Conservation (phyloP, 2,113 vertebrate species). For the Azemiops feae region DNA sequence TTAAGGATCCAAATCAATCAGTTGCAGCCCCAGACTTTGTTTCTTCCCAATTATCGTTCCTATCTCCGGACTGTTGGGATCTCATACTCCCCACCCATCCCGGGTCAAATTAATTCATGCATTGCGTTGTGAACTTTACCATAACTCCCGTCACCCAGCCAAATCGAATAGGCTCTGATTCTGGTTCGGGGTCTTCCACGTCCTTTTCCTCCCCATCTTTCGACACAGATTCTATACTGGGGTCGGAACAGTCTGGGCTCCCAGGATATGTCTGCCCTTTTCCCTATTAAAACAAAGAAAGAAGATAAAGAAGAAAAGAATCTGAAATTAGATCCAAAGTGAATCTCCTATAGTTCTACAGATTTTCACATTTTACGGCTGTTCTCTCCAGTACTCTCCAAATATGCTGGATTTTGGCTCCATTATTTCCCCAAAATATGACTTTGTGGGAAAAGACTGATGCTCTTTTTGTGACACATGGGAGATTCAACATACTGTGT, state of each 20-base stretch:
- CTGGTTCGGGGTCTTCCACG: background rate
- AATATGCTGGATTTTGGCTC: background rate
- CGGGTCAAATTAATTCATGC: background rate
- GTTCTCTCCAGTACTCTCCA: background rate
- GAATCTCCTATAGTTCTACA: background rate
- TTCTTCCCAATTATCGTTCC: background rate
- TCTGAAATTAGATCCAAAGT: background rate
- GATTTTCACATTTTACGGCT: background rate
- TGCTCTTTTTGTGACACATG: background rate
- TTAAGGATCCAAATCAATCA: background rate
- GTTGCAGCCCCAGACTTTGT: background rate
- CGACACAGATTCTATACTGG: background rate
- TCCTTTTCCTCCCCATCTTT: constrained; percentile 9
- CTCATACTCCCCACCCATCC: background rate
- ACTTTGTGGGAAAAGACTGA: too few species aligned
- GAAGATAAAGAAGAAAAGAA: background rate
- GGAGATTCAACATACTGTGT: background rate
- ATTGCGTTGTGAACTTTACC: constrained; percentile 44
- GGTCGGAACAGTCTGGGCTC: background rate
- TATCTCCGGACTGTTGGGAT: too few species aligned
- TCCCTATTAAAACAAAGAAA: constrained; percentile 1
- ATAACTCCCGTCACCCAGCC: constrained; percentile 72
- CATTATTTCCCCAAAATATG: too few species aligned
- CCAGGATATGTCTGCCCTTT: constrained; percentile 10
- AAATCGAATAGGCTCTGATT: constrained; percentile 57